Evolutionary conservation across 2,113 vertebrate species (phyloP).

Genomic region (Seriola aureovittata): DNA sequence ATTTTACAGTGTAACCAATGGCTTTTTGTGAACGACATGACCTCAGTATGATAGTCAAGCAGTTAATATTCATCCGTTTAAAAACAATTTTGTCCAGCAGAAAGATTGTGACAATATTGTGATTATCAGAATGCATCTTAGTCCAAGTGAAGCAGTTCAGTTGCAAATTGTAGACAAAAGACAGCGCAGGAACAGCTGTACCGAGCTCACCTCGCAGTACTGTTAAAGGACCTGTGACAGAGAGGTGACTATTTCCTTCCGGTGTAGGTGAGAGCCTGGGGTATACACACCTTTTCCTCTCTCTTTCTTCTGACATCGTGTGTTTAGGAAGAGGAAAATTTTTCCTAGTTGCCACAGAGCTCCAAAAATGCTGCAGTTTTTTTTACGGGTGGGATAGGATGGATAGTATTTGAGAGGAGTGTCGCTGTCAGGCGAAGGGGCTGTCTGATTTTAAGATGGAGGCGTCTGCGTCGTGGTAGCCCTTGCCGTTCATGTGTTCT

Average conservation of each 20-base stretch:
- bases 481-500: slow-evolving; percentile 95
- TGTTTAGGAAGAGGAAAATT: neutral
- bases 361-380: slow-evolving; percentile 43
- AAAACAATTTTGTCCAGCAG: slow-evolving; percentile 32
- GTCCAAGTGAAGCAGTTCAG: slow-evolving; percentile 43
- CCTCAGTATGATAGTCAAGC: slow-evolving; percentile 6
- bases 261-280: neutral
- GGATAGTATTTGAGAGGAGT: neutral
- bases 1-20: slow-evolving; percentile 63
- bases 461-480: slow-evolving; percentile 88
- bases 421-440: slow-evolving; percentile 84
- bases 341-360: neutral
- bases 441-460: slow-evolving; percentile 86
- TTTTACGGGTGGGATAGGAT: slow-evolving; percentile 7
- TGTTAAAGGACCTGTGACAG: slow-evolving; percentile 26
- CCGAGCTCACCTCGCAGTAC: slow-evolving; percentile 28
- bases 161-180: slow-evolving; percentile 21
- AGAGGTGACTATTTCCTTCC: slow-evolving; percentile 5
- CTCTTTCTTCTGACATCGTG: neutral
- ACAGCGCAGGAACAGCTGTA: slow-evolving; percentile 10
- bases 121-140: slow-evolving; percentile 39
- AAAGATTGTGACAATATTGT: slow-evolving; percentile 1
- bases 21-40: slow-evolving; percentile 55
- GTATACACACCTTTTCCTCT: slow-evolving; percentile 10
- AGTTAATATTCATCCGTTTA: slow-evolving; percentile 33